A percentile compares a stretch with the other conserved stretches of the same genome.
Conservation (phyloP, 2,888 invertebrate genomes). For the Polia nebulosa region DNA sequence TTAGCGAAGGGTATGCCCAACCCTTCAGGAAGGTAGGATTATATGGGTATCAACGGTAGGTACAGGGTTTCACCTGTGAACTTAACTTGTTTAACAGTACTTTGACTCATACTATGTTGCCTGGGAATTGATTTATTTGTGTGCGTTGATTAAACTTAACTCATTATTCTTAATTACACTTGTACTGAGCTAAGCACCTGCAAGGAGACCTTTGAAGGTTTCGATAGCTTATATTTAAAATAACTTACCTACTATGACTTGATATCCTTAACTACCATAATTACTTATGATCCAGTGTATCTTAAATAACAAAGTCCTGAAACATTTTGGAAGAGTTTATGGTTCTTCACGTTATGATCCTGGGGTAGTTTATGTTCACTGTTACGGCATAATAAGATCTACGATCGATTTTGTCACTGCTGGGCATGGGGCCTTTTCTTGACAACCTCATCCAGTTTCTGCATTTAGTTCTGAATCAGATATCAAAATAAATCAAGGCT, state of each 20-base stretch:
- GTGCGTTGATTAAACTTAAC: constrained; percentile 1
- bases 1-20: constrained; percentile 29
- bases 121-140: constrained; percentile 29
- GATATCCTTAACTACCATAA: background rate
- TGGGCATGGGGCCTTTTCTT: too few relatives aligned
- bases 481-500: too few relatives aligned
- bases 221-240: background rate
- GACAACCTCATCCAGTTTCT: too few relatives aligned
- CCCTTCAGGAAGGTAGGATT: constrained; percentile 40
- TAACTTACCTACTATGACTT: background rate
- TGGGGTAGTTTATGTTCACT: too few relatives aligned
- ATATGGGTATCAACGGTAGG: constrained; percentile 9
- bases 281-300: background rate
- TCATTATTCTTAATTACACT: background rate
- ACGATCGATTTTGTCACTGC: too few relatives aligned
- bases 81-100: constrained; percentile 19
- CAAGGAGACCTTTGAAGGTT: background rate
- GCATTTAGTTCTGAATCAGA: too few relatives aligned
- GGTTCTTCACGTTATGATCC: too few relatives aligned
- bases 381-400: too few relatives aligned
- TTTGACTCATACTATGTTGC: background rate
- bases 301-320: too few relatives aligned
- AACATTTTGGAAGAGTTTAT: too few relatives aligned
- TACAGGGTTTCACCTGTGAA: constrained; percentile 27
- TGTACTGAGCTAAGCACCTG: background rate